Base-by-base conservation (phyloP, 2,113 vertebrate species). In the Hyperopisus bebe region DNA sequence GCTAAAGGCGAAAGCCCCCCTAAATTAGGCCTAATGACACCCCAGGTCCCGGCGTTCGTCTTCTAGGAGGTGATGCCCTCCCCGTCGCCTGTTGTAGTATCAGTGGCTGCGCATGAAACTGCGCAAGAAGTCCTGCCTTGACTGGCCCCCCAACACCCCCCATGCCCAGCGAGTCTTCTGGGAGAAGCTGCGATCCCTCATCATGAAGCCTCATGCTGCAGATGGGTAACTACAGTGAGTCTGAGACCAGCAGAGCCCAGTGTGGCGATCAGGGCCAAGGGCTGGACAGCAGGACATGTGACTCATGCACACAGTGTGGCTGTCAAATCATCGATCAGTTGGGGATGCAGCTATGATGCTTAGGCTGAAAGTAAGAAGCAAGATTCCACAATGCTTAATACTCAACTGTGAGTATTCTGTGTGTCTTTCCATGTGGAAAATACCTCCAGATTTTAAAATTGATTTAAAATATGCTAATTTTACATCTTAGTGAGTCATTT, bases 11-110 rank as follows among this genome's bases (percentile, higher is more conserved):
- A 58, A 58, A 58, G 53, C 21, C 55, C 21, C 21, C 1, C 55
- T 58, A 58, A 58, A 58, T 24, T n/a, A 24, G 21, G 55, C 7
- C 5, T 24, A 24, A 24, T 58, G 55, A 58, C 55, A 24, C 6
- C 55, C 55, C 55, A 8, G 55, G 55, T 8, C 17, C 53, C 1
- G 19, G 19, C 5, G 1, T 90, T 91, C 62, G 27, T 90, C 19
- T 90, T 90, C 74, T 70, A 89, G 89, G 83, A 90, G 89, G 84
- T 84, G 53, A 90, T 90, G 19, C 42, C 87, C 89, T 2, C 42
- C 66, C 19, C 2, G 53, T n/a, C 24, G 31, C 84, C 89, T 89
- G 7, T 90, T 87, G 27, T 24, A 82, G 47, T 87, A 91, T 82
- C 89, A 90, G 86, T 62, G 82, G 3, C 66, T 91, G 46, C 62